Evolutionary conservation across 2,113 vertebrate genomes (phyloP), one percentile per base, ranked within the genome.

Genomic region (Pterocles burchelli): DNA sequence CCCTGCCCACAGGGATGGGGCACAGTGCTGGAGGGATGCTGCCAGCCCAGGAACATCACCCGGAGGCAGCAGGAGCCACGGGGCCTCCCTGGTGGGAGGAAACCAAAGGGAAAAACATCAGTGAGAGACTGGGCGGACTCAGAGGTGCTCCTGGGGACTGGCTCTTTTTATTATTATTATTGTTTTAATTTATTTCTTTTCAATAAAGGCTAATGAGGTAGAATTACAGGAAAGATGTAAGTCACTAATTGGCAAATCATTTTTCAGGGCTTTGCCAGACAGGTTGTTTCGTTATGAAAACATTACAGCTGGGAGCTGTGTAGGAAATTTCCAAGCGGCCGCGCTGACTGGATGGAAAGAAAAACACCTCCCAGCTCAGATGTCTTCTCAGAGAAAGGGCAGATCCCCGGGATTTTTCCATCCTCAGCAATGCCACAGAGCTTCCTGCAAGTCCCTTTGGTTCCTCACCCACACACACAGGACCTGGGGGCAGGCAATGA

Each of bases 291-390:
- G 8, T 97, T 95, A 88, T 78, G 89, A 97, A 97, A 97, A 96
- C 92, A 96, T 92, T 62, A 73, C 76, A 91, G 90, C 72, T 15
- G 1, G 61, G 88, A 95, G 91, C 82, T 1, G 71, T 1, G 1
- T 79, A 96, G 94, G 96, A 96, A 97, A 96, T 95, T 96, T 97
- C 97, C 96, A 96, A 96, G 90, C n/a, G 1, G 88, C 85, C 1
- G 19, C 51, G 86, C 95, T 95, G 92, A 92, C 89, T 96, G 92
- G 94, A 84, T 96, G 95, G 96, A 96, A 95, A 97, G 88, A 95
- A 96, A 97, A 96, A 96, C 90, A 87, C 70, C 77, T 85, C 90
- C 80, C 75, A 61, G 89, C 94, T 97, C 66, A 72, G 91, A 95
- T 95, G 96, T 95, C 95, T 94, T 87, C 79, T 74, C 19, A 13